Percentiles rank a stretch among this genome's conserved stretches.
Conservation (phyloP, 2,113 vertebrate species). For the Hystrix brachyura region DNA sequence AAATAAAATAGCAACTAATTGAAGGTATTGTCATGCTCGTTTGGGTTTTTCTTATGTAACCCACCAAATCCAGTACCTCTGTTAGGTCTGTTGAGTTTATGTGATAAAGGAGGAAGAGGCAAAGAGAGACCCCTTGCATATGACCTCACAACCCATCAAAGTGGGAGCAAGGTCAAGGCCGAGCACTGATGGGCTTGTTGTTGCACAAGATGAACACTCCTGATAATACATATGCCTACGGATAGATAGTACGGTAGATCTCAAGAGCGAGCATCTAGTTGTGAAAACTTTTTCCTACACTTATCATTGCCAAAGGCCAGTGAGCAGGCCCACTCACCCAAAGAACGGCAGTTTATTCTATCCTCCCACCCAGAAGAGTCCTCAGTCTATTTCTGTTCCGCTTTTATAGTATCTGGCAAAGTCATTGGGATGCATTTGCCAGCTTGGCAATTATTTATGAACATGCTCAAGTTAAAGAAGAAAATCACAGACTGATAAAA, state of each 20-base stretch:
- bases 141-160: not conserved
- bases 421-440: slow-evolving; percentile 70
- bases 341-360: slow-evolving; percentile 57
- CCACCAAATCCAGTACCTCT: not conserved
- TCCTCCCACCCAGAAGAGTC: slow-evolving; percentile 73
- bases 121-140: not conserved
- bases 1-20: not conserved
- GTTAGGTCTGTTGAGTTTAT: not conserved
- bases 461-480: slow-evolving; percentile 65
- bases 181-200: rapidly evolving
- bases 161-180: not conserved
- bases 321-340: slow-evolving; percentile 32
- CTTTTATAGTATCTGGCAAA: slow-evolving; percentile 78
- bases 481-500: slow-evolving; percentile 75
- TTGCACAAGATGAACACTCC: not conserved
- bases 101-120: not conserved
- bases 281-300: not conserved
- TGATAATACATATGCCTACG: not conserved
- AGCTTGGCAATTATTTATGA: slow-evolving; percentile 82
- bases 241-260: not conserved
- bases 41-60: not conserved
- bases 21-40: not conserved
- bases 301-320: slow-evolving; percentile 71
- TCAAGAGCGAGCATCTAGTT: not conserved
- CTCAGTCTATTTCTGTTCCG: slow-evolving; percentile 82